Conservation (phyloP, 2,113 vertebrate genomes). For the Bungarus multicinctus region DNA sequence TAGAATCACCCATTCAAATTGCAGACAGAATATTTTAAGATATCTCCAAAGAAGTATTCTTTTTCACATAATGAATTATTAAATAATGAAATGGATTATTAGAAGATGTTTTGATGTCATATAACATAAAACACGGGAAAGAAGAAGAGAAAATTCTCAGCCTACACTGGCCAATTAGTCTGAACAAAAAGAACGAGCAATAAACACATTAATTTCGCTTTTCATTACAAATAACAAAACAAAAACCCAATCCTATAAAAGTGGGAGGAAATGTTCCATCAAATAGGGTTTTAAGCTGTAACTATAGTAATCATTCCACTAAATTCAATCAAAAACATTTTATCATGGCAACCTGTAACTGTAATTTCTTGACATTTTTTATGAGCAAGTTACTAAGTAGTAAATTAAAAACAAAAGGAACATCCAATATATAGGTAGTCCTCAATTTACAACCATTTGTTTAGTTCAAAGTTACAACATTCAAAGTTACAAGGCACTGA, state of each 20-base stretch:
- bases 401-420: conserved; percentile 46
- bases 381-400: conserved; percentile 56
- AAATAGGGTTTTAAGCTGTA: neutral
- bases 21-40: neutral
- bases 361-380: conserved; percentile 50
- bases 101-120: neutral
- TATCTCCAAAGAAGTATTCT: neutral
- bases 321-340: conserved; percentile 28
- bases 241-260: neutral
- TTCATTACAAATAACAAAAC: neutral
- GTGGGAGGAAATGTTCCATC: neutral
- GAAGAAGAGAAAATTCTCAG: neutral
- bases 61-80: neutral
- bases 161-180: neutral
- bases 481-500: too few relatives aligned
- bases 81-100: neutral
- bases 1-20: neutral
- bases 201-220: neutral
- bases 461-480: too few relatives aligned
- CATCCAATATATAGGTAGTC: conserved; percentile 15
- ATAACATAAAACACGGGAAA: neutral
- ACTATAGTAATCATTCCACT: conserved; percentile 23
- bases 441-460: too few relatives aligned
- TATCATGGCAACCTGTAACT: conserved; percentile 43
- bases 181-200: neutral